phyloP scores from a whole-genome alignment of 2,113 vertebrate species.

The Callaeas wilsoni region DNA sequence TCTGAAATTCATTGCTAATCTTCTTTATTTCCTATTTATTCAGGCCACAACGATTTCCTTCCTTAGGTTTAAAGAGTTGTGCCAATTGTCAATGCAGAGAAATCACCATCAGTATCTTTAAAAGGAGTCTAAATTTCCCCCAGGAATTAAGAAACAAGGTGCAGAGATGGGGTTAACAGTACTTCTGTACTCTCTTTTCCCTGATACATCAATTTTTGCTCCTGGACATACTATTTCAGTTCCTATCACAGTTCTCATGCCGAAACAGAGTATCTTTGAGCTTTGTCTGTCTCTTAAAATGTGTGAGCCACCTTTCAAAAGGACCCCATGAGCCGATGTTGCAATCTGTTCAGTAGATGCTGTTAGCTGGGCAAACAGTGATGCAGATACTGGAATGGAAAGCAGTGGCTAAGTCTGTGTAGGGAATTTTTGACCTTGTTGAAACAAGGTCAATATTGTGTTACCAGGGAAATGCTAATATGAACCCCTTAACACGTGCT shows the following conservation, averaged over 20 bases:
- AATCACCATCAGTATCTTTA: background rate
- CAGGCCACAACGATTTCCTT: background rate
- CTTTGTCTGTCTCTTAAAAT: background rate
- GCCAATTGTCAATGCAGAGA: background rate
- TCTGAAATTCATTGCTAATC: background rate
- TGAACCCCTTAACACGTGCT: rapidly evolving
- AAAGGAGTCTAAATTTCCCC: background rate
- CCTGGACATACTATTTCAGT: background rate
- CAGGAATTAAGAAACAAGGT: background rate
- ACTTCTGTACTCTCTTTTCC: background rate
- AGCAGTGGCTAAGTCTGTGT: background rate
- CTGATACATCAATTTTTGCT: background rate
- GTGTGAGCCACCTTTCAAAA: background rate
- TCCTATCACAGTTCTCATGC: background rate
- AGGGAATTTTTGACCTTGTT: background rate
- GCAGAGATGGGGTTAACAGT: background rate
- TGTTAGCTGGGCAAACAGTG: background rate
- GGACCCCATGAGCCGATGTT: background rate
- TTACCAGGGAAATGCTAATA: background rate
- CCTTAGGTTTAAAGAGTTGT: background rate
- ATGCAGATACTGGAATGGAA: background rate
- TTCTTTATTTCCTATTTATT: background rate
- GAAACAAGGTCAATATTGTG: background rate
- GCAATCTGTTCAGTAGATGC: background rate
- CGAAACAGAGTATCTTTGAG: background rate